Evolutionary conservation across 2,888 invertebrate genomes (phyloP).

Genomic region (Lottia gigantea): DNA sequence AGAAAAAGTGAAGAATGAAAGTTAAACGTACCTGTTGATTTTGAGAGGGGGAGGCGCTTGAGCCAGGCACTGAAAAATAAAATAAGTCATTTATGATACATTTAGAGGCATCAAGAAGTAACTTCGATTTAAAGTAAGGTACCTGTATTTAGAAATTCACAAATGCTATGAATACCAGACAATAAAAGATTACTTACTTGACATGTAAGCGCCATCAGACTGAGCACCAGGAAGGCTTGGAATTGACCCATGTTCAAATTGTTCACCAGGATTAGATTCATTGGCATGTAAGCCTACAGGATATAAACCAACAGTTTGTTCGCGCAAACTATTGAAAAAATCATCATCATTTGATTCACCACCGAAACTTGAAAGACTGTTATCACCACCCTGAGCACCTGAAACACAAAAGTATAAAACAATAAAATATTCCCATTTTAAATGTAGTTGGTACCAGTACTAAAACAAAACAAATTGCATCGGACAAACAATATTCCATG

Average conservation of each 20-base stretch:
- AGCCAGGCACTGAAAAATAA: not conserved
- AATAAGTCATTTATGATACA: not conserved
- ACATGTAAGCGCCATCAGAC: slow-evolving; percentile 1
- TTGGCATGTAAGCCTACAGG: slow-evolving; percentile 3
- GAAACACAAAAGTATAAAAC: not conserved
- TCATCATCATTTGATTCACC: slow-evolving; percentile 11
- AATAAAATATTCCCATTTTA: not conserved
- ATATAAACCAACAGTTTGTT: slow-evolving; percentile 2
- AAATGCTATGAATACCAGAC: no score
- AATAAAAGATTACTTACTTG: not conserved
- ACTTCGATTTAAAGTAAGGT: no score
- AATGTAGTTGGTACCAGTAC: no score
- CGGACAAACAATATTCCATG: no score
- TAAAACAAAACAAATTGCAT: no score
- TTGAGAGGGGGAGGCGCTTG: slow-evolving; percentile 4
- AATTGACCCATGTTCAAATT: not conserved
- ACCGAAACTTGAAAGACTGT: slow-evolving; percentile 1
- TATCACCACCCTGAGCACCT: slow-evolving; percentile 1
- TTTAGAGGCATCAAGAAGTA: no score
- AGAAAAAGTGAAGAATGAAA: not conserved
- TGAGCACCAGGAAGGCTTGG: not conserved
- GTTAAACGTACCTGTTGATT: slow-evolving; percentile 1
- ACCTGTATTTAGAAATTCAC: no score
- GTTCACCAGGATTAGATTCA: not conserved
- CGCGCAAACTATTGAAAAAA: slow-evolving; percentile 1